Percentiles rank a stretch among this genome's conserved stretches.
phyloP scores from a whole-genome alignment of 2,888 invertebrate species.

The Catonia carolina region DNA sequence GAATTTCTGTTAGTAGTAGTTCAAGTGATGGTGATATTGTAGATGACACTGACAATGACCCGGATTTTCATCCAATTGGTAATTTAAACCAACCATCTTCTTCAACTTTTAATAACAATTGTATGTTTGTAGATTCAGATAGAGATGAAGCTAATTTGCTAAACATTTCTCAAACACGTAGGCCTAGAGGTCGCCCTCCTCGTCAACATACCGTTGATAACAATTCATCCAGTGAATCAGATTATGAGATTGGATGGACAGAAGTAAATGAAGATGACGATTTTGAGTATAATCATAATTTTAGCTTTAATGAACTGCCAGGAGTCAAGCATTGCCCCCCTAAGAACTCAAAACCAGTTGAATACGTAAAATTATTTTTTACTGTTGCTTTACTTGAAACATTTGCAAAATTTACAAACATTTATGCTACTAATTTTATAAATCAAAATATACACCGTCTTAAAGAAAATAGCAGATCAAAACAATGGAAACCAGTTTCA shows the following conservation, averaged over 20 bases:
- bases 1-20: too few species aligned
- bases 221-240: neutral
- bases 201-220: too few species aligned
- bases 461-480: slow-evolving; percentile 1
- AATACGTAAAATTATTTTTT: slow-evolving; percentile 13
- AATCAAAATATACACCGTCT: neutral
- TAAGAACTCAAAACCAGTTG: neutral
- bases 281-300: neutral
- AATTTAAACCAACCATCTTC: too few species aligned
- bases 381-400: slow-evolving; percentile 4
- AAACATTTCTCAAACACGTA: too few species aligned
- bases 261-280: slow-evolving; percentile 6
- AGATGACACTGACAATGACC: too few species aligned
- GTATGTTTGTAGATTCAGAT: too few species aligned
- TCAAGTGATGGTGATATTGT: too few species aligned
- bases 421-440: slow-evolving; percentile 12
- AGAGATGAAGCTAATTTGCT: too few species aligned
- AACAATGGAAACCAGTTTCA: slow-evolving; percentile 13
- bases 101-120: too few species aligned
- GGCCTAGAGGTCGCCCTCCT: too few species aligned
- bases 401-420: slow-evolving; percentile 17
- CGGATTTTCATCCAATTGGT: too few species aligned
- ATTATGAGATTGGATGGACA: slow-evolving; percentile 4
- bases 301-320: neutral
- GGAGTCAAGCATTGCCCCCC: slow-evolving; percentile 4